phyloP scores from a whole-genome alignment of 2,888 invertebrate species.

The Epirrita christyi region DNA sequence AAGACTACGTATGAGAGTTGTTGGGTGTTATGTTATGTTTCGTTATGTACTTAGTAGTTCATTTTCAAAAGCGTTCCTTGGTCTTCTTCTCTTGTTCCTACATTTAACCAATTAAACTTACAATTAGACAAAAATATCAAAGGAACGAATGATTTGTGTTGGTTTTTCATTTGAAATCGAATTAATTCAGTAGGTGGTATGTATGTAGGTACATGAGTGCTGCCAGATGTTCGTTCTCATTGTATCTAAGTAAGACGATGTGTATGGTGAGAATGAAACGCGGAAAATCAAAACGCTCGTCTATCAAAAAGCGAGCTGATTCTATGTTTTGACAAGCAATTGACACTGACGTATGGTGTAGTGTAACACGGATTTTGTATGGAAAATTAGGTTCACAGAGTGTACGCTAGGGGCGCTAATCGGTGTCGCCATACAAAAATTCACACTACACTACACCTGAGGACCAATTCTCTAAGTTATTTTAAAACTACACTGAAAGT shows the following conservation, averaged over 20 bases:
- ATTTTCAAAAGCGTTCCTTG: not conserved
- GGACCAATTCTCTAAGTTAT: too few species aligned
- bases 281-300: not conserved
- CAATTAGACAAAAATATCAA: slow-evolving; percentile 8
- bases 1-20: too few species aligned
- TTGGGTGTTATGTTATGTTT: too few species aligned
- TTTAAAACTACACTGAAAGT: too few species aligned
- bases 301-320: too few species aligned
- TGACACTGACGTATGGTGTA: too few species aligned
- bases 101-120: not conserved
- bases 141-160: slow-evolving; percentile 4
- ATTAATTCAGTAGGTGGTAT: not conserved
- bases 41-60: not conserved
- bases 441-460: too few species aligned
- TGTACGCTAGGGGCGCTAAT: too few species aligned
- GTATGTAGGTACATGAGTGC: not conserved
- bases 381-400: too few species aligned
- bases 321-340: too few species aligned
- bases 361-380: too few species aligned
- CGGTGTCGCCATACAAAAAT: too few species aligned
- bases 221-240: not conserved
- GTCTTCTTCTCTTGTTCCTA: not conserved
- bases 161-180: slow-evolving; percentile 12
- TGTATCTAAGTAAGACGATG: not conserved
- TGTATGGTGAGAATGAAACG: not conserved